Conservation (phyloP, 2,113 vertebrate species). For the Tenebrosternarchus preto region DNA sequence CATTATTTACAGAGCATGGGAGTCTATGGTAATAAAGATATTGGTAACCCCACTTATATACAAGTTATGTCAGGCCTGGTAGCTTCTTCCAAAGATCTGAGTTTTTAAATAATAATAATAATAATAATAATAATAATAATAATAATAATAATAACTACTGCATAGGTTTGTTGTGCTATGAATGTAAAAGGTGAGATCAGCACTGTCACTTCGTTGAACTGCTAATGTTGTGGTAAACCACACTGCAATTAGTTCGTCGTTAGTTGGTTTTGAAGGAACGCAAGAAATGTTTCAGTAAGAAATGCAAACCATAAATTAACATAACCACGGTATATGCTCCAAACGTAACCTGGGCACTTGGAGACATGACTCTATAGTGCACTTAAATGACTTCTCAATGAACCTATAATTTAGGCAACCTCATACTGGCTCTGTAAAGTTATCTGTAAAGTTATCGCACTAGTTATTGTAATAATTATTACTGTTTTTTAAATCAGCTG, state of each 20-base stretch:
- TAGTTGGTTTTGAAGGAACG: neutral
- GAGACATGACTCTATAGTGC: too few relatives aligned
- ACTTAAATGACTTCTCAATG: neutral
- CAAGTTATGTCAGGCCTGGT: neutral
- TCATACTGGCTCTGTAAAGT: neutral
- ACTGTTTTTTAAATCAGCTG: too few relatives aligned
- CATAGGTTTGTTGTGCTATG: neutral
- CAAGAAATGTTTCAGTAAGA: neutral
- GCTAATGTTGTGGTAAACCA: neutral
- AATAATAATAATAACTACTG: neutral
- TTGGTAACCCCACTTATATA: neutral
- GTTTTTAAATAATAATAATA: neutral
- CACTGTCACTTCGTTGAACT: neutral
- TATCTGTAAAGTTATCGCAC: neutral
- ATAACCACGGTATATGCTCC: neutral
- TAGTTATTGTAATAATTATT: too few relatives aligned
- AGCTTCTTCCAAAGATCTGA: neutral
- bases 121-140: too few relatives aligned
- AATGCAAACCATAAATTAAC: neutral
- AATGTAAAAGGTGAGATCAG: neutral
- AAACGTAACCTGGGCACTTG: too few relatives aligned
- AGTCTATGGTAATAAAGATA: slow-evolving; percentile 1
- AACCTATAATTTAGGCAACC: neutral
- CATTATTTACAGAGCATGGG: neutral
- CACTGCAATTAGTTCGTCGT: neutral